phyloP scores from a whole-genome alignment of 2,888 invertebrate species.

The Dastarcus helophoroides region DNA sequence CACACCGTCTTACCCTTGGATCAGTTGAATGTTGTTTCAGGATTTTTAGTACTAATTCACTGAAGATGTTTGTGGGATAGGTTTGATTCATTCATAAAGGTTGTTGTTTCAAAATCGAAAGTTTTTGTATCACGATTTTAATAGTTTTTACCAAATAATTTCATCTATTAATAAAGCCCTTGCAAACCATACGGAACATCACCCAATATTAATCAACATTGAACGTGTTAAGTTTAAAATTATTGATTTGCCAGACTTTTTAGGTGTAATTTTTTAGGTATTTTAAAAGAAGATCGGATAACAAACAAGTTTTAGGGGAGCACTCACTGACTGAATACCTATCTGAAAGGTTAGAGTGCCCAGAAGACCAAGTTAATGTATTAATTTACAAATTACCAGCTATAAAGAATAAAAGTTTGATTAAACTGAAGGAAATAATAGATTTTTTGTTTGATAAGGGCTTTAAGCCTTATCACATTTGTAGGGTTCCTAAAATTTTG shows the following conservation, averaged over 20 bases:
- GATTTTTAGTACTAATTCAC: no score
- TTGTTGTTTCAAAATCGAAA: no score
- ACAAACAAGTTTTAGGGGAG: conserved; percentile 32
- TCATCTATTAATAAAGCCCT: no score
- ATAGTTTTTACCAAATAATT: no score
- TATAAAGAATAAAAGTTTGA: conserved; percentile 32
- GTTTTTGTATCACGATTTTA: no score
- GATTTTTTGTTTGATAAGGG: conserved; percentile 35
- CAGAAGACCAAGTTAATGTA: conserved; percentile 24
- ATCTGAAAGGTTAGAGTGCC: conserved; percentile 32
- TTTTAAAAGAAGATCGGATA: conserved; percentile 29
- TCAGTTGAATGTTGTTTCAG: no score
- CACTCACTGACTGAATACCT: conserved; percentile 34
- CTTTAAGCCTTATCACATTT: conserved; percentile 33
- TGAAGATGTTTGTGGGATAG: neutral
- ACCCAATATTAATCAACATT: no score
- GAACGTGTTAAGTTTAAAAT: neutral
- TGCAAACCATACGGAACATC: no score
- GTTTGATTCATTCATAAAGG: conserved; percentile 5
- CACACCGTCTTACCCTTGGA: no score
- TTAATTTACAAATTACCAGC: conserved; percentile 33
- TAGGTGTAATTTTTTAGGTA: conserved; percentile 26
- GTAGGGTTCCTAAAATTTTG: conserved; percentile 35
- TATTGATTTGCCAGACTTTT: conserved; percentile 4
- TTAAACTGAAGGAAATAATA: conserved; percentile 35